Conservation (phyloP, 2,113 vertebrate species). For the Petaurus breviceps region DNA sequence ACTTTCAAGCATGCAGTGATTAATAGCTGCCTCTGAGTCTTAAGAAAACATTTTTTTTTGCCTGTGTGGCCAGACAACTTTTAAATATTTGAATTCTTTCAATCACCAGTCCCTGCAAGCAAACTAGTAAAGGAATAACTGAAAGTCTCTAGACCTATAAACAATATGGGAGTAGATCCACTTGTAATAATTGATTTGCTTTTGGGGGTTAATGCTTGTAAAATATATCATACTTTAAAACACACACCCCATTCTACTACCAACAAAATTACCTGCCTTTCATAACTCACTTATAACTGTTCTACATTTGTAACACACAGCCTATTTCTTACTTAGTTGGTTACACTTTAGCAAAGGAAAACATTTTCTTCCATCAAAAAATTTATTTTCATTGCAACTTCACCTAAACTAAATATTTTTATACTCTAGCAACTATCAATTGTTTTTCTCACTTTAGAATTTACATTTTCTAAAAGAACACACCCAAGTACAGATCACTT, state of each 20-base stretch:
- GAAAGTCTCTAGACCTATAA: constrained; percentile 49
- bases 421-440: constrained; percentile 47
- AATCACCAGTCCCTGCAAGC: constrained; percentile 26
- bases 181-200: constrained; percentile 41
- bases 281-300: constrained; percentile 29
- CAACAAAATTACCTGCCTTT: constrained; percentile 55
- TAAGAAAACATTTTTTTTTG: constrained; percentile 72
- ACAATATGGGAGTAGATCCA: constrained; percentile 33
- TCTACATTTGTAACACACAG: constrained; percentile 50
- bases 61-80: constrained; percentile 65
- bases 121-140: constrained; percentile 39
- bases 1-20: constrained; percentile 75
- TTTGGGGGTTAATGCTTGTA: not conserved
- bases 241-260: constrained; percentile 28
- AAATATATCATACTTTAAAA: constrained; percentile 65
- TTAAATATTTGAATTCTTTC: constrained; percentile 76
- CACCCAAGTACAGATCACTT: not conserved
- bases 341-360: constrained; percentile 78
- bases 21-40: constrained; percentile 76
- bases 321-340: constrained; percentile 67
- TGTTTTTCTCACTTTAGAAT: constrained; percentile 31
- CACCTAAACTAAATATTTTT: constrained; percentile 40
- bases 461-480: constrained; percentile 62
- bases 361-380: constrained; percentile 52
- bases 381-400: constrained; percentile 49